Conservation (phyloP, 1,140 invertebrate genomes). For the Brachionus asplanchnoidis region DNA sequence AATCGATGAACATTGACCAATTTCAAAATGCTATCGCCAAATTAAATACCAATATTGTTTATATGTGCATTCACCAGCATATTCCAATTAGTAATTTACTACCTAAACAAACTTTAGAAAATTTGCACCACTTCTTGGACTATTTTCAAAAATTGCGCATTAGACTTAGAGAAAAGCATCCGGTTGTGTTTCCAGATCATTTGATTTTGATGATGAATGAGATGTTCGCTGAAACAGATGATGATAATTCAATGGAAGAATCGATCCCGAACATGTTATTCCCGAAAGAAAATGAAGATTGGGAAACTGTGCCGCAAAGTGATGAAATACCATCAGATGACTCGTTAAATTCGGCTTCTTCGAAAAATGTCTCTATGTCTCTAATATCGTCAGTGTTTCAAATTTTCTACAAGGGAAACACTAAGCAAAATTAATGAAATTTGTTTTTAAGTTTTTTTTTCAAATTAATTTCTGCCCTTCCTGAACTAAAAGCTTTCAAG, state of each 20-base stretch:
- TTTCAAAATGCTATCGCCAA: conserved; percentile 40
- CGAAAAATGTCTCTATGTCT: neutral
- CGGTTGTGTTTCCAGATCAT: conserved; percentile 25
- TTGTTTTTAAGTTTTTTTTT: neutral
- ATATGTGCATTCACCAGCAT: conserved; percentile 19
- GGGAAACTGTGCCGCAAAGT: conserved; percentile 38
- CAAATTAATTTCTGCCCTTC: neutral
- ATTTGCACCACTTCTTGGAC: conserved; percentile 26
- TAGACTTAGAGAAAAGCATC: conserved; percentile 30
- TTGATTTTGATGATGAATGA: conserved; percentile 23
- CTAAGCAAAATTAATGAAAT: neutral
- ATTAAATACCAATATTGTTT: conserved; percentile 39
- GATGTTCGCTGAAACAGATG: conserved; percentile 19
- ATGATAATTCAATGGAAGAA: neutral
- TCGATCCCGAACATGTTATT: conserved; percentile 2
- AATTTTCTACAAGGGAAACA: neutral
- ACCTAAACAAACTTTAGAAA: conserved; percentile 36
- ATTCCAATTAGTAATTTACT: conserved; percentile 34
- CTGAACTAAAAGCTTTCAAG: neutral
- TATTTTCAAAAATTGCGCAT: conserved; percentile 31
- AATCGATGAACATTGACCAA: neutral
- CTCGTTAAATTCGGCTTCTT: neutral
- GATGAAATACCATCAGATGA: conserved; percentile 28
- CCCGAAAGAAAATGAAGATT: conserved; percentile 32
- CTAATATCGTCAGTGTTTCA: conserved; percentile 30